phyloP scores from a whole-genome alignment of 2,888 invertebrate species.

The Nemurella pictetii region DNA sequence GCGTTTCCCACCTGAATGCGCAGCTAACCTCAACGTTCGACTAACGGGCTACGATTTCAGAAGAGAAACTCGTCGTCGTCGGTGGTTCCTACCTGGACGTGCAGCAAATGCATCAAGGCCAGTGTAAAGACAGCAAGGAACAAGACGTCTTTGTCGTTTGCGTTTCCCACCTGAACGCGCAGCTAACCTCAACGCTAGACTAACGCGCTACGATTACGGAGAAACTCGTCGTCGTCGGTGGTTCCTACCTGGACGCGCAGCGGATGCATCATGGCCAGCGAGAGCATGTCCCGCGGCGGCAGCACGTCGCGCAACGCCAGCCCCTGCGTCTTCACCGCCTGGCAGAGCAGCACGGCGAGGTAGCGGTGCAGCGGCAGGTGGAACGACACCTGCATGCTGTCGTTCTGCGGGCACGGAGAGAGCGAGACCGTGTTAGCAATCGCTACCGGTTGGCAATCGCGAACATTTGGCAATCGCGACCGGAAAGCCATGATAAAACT shows the following conservation, averaged over 20 bases:
- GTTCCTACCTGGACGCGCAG: slow-evolving; percentile 83
- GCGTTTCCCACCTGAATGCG: too few relatives aligned
- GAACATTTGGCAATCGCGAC: too few relatives aligned
- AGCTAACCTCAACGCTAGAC: neutral
- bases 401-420: slow-evolving; percentile 59
- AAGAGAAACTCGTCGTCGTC: too few relatives aligned
- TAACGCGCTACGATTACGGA: neutral
- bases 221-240: too few relatives aligned
- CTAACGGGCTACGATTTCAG: neutral
- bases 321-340: slow-evolving; percentile 80
- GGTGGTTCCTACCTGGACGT: slow-evolving; percentile 82
- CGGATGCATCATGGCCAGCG: slow-evolving; percentile 87
- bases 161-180: too few relatives aligned
- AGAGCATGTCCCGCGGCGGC: slow-evolving; percentile 76
- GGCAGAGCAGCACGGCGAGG: slow-evolving; percentile 82
- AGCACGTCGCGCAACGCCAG: slow-evolving; percentile 76
- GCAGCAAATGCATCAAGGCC: slow-evolving; percentile 87
- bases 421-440: too few relatives aligned
- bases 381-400: slow-evolving; percentile 88
- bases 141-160: too few relatives aligned
- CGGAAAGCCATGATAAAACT: too few relatives aligned
- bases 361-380: slow-evolving; percentile 97
- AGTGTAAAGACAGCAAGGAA: slow-evolving; percentile 52
- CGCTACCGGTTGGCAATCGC: too few relatives aligned
- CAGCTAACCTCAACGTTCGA: neutral